phyloP scores from a whole-genome alignment of 2,113 vertebrate species.

The Tilapia sparmanii region DNA sequence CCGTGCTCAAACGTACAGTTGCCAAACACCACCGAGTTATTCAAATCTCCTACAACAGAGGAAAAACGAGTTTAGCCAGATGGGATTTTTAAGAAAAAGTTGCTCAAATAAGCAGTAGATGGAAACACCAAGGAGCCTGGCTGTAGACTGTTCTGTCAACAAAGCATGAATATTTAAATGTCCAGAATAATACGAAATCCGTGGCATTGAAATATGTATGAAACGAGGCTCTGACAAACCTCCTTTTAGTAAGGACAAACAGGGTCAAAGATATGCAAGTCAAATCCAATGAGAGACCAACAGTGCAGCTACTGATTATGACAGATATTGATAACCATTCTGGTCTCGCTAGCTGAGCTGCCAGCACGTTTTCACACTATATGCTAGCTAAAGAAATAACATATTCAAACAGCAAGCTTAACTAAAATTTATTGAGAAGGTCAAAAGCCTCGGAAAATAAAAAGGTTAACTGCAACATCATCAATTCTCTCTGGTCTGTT shows the following conservation, averaged over 20 bases:
- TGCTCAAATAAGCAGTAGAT: background rate
- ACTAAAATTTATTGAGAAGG: background rate
- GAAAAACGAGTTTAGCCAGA: background rate
- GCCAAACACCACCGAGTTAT: background rate
- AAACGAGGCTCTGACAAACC: background rate
- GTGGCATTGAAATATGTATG: constrained; percentile 36
- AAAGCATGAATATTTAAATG: constrained; percentile 45
- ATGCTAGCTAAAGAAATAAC: background rate
- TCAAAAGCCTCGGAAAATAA: background rate
- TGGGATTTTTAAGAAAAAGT: background rate
- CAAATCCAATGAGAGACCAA: background rate
- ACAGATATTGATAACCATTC: background rate
- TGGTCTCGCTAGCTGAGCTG: background rate
- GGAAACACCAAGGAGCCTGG: background rate
- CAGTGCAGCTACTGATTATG: background rate
- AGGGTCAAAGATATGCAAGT: background rate
- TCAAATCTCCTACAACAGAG: background rate
- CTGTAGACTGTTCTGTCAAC: background rate
- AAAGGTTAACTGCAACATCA: background rate
- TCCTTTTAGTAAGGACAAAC: background rate
- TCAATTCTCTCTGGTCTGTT: background rate
- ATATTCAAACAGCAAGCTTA: background rate
- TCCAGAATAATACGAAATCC: constrained; percentile 19
- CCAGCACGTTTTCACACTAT: background rate
- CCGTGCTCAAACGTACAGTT: constrained; percentile 21